phyloP scores from a whole-genome alignment of 2,797 vertebrate species.

The Taeniopygia guttata region DNA sequence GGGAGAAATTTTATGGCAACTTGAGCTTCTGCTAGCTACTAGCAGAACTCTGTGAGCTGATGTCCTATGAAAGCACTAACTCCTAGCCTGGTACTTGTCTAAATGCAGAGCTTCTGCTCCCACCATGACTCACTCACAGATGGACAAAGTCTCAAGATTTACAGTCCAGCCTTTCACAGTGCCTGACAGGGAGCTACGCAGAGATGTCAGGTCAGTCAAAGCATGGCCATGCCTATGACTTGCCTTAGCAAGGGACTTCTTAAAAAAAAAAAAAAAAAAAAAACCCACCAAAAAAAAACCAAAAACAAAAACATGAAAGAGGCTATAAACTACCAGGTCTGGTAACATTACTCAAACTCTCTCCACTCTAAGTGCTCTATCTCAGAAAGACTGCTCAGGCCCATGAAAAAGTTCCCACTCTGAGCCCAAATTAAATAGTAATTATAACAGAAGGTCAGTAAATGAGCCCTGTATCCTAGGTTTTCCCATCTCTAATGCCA shows the following conservation, averaged over 20 bases:
- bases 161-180: neutral
- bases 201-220: neutral
- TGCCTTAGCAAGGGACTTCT: neutral
- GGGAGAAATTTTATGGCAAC: neutral
- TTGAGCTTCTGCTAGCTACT: neutral
- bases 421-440: neutral
- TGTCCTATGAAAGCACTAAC: neutral
- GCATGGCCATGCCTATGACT: neutral
- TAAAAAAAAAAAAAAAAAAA: neutral
- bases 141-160: neutral
- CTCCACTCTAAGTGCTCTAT: neutral
- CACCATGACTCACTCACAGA: neutral
- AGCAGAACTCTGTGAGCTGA: neutral
- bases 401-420: neutral
- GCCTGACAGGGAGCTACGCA: accelerated
- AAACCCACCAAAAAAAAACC: too few relatives aligned
- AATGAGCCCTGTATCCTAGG: neutral
- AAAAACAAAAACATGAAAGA: neutral
- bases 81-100: neutral
- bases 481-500: neutral
- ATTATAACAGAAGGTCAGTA: neutral
- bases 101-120: neutral
- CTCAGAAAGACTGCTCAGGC: neutral
- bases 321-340: neutral
- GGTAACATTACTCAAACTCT: neutral